Evolutionary conservation across 2,113 vertebrate genomes (phyloP).

Genomic region (Pluvianellus socialis): DNA sequence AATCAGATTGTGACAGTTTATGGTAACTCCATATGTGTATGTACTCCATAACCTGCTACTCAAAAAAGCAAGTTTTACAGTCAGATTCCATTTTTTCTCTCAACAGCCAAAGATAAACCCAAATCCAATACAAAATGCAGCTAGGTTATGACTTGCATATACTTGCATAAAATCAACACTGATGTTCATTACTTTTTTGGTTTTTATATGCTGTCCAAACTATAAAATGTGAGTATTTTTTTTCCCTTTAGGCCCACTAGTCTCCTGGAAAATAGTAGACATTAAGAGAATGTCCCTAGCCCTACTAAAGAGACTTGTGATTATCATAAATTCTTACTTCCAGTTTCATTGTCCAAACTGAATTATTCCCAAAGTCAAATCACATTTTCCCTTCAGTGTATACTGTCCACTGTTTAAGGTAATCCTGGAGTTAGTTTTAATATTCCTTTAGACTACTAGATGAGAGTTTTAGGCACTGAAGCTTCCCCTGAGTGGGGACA

Average conservation of each 20-base stretch:
- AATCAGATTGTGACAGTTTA: background rate
- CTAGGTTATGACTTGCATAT: background rate
- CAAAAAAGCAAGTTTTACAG: background rate
- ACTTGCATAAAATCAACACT: background rate
- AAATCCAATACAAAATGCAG: background rate
- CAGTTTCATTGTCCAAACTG: background rate
- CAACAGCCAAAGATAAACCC: background rate
- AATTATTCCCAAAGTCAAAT: background rate
- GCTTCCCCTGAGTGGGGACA: no score
- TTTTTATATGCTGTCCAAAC: background rate
- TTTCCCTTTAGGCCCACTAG: background rate
- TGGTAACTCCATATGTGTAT: background rate
- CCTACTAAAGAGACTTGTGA: background rate
- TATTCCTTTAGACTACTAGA: background rate
- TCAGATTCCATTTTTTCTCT: background rate
- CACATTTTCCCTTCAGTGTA: background rate
- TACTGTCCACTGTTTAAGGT: background rate
- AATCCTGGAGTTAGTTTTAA: background rate
- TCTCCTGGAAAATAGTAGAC: background rate
- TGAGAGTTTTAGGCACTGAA: background rate
- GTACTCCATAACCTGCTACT: background rate
- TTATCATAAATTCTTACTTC: background rate
- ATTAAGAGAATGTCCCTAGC: background rate
- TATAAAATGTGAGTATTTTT: background rate
- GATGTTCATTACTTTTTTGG: background rate